phyloP scores from a whole-genome alignment of 2,113 vertebrate genomes.

The Aviceda subcristata region DNA sequence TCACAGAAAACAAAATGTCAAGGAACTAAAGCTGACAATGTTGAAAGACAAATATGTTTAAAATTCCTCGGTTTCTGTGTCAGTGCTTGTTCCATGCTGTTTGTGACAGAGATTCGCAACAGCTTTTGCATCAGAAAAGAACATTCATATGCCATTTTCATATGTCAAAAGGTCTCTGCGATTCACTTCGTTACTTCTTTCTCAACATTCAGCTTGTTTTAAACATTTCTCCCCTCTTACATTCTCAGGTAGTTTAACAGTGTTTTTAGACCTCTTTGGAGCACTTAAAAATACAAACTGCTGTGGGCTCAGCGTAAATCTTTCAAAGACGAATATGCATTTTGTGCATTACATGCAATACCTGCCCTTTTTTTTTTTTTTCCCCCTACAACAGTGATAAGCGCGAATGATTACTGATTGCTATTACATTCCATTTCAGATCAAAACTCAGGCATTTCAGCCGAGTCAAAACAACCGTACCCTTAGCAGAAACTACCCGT shows the following conservation, averaged over 20 bases:
- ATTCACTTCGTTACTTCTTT: not conserved
- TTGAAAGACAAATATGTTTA: not conserved
- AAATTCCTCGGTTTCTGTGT: not conserved
- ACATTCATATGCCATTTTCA: conserved; percentile 26
- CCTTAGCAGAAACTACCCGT: not conserved
- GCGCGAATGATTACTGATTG: not conserved
- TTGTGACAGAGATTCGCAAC: conserved; percentile 32
- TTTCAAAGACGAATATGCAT: not conserved
- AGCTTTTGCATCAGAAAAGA: conserved; percentile 56
- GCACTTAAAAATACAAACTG: not conserved
- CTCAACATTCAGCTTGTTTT: not conserved
- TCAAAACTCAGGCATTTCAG: not conserved
- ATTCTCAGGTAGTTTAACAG: not conserved
- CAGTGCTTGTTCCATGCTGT: not conserved
- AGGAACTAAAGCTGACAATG: conserved; percentile 6
- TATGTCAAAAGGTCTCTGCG: conserved; percentile 26
- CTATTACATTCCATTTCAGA: not conserved
- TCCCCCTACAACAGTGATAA: rapidly evolving
- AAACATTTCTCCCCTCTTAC: not conserved
- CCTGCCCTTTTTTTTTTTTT: not conserved
- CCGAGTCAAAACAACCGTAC: not conserved
- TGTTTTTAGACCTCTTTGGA: not conserved
- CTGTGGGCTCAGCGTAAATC: not conserved
- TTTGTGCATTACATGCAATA: not conserved
- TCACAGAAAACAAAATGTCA: conserved; percentile 32